A percentile compares a stretch with the other conserved stretches of the same genome.
These are phyloP conservation scores for Lucifuga dentata DNA, from an alignment of 2,113 vertebrate species.

Conservation along the genomic window DNA sequence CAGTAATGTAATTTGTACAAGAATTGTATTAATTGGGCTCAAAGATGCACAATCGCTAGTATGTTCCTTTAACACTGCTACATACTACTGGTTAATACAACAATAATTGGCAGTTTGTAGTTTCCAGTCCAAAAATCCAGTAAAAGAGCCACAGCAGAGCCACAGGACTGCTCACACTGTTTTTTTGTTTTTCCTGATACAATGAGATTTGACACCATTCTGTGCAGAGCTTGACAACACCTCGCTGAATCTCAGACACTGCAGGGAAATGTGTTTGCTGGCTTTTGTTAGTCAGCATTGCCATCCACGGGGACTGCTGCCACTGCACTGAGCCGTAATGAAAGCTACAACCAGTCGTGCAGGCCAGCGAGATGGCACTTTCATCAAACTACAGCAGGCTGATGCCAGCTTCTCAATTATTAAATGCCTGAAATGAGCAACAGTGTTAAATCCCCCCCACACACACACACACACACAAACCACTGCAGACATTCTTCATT, in stretches of 20 bases:
- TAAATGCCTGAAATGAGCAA: constrained; percentile 68
- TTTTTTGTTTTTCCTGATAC: constrained; percentile 1
- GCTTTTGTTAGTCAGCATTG: constrained; percentile 52
- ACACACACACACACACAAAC: constrained; percentile 5
- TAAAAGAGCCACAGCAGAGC: constrained; percentile 29
- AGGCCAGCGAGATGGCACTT: constrained; percentile 60
- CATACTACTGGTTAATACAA: too few species aligned
- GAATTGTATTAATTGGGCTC: too few species aligned
- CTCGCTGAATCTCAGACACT: constrained; percentile 41
- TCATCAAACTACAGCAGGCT: constrained; percentile 72
- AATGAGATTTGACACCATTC: constrained; percentile 41
- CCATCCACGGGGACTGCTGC: constrained; percentile 58
- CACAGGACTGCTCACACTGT: constrained; percentile 7
- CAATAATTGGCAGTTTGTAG: not conserved
- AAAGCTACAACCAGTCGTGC: constrained; percentile 58
- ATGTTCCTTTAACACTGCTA: too few species aligned
- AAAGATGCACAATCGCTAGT: too few species aligned
- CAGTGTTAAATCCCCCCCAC: constrained; percentile 24
- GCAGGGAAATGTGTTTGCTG: constrained; percentile 43
- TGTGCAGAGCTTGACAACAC: constrained; percentile 32
- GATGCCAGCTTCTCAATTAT: constrained; percentile 72
- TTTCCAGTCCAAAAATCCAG: constrained; percentile 21
- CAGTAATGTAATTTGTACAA: too few species aligned
- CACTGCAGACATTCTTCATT: constrained; percentile 27
- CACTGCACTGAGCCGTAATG: constrained; percentile 48